Evolutionary conservation across 2,888 invertebrate species (phyloP).

Genomic region (Theodoxus fluviatilis): DNA sequence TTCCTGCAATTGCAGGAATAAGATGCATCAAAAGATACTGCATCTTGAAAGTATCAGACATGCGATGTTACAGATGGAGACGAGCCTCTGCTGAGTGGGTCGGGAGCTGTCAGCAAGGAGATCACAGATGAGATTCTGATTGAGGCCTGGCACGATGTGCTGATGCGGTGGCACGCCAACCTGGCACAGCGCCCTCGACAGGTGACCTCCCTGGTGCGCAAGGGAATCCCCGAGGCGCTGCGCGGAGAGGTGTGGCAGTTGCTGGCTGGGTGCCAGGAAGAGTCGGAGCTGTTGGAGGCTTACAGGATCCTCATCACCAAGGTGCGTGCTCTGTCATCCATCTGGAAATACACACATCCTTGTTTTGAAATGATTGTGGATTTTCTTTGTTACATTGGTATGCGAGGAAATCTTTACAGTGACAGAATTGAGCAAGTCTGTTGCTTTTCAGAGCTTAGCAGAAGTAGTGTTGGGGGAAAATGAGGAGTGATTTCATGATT

Average conservation of each 20-base stretch:
- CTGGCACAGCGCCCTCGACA: conserved; percentile 74
- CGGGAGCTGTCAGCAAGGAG: conserved; percentile 95
- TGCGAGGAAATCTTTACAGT: background rate
- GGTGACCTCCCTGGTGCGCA: conserved; percentile 58
- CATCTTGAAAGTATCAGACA: no score
- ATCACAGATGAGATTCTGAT: conserved; percentile 87
- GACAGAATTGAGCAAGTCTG: no score
- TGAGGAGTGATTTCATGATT: no score
- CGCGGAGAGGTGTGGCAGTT: conserved; percentile 98
- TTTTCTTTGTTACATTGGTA: background rate
- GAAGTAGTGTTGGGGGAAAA: no score
- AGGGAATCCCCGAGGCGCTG: conserved; percentile 93
- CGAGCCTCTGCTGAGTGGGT: conserved; percentile 95
- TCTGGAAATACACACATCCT: background rate
- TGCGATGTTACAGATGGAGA: conserved; percentile 65
- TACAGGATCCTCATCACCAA: conserved; percentile 92
- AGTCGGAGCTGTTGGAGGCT: conserved; percentile 78
- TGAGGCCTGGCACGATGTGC: conserved; percentile 89
- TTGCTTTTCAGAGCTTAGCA: no score
- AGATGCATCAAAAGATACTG: no score
- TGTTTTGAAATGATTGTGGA: background rate
- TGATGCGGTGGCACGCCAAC: conserved; percentile 64
- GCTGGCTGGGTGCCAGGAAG: conserved; percentile 83
- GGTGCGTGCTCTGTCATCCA: no score
- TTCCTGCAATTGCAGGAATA: no score